phyloP scores from a whole-genome alignment of 2,113 vertebrate genomes.

The Lagopus muta region DNA sequence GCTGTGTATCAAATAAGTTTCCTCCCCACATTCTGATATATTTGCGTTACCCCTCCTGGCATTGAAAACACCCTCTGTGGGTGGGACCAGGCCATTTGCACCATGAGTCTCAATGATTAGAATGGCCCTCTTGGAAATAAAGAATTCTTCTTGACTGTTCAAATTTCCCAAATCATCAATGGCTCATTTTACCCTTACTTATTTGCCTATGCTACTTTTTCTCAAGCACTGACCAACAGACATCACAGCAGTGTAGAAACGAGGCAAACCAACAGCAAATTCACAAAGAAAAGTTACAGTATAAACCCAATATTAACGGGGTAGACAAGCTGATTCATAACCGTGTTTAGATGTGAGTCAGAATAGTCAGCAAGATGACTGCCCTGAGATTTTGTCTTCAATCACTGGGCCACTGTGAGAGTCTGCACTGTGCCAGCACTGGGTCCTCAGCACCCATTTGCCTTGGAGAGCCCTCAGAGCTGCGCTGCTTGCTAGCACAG shows the following conservation, averaged over 20 bases:
- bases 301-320: neutral
- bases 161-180: neutral
- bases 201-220: neutral
- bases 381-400: neutral
- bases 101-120: neutral
- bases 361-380: neutral
- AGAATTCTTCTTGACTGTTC: neutral
- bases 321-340: neutral
- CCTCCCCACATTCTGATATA: neutral
- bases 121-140: neutral
- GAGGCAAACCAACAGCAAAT: neutral
- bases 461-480: neutral
- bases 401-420: rapidly evolving
- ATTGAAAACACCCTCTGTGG: neutral
- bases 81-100: neutral
- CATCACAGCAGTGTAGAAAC: neutral
- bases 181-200: neutral
- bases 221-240: neutral
- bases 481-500: neutral
- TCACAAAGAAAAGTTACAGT: neutral
- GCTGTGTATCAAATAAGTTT: neutral
- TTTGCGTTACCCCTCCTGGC: neutral
- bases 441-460: neutral
- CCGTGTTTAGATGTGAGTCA: neutral
- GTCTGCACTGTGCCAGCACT: neutral